Evolutionary conservation across 2,888 invertebrate genomes (phyloP).

Genomic region (Phytoseiulus persimilis): DNA sequence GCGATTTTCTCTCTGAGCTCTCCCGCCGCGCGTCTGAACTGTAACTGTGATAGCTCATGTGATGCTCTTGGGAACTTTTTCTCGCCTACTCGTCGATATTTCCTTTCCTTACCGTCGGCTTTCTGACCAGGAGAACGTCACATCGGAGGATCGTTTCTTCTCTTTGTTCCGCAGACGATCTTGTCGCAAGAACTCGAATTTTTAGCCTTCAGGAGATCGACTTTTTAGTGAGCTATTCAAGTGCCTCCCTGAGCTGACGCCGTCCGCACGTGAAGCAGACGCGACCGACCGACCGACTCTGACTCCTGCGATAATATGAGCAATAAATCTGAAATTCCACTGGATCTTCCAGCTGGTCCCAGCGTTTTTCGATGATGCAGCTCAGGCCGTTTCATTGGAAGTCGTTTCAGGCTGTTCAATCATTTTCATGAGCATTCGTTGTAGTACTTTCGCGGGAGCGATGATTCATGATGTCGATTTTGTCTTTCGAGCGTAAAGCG

Average conservation of each 20-base stretch:
- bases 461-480: neutral
- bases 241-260: too few relatives aligned
- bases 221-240: too few relatives aligned
- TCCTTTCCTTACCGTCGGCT: neutral
- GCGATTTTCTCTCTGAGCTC: neutral
- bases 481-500: neutral
- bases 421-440: neutral
- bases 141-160: neutral
- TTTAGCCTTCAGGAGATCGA: neutral
- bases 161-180: neutral
- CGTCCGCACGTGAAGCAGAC: too few relatives aligned
- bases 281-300: too few relatives aligned
- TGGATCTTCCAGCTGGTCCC: too few relatives aligned
- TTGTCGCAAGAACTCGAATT: neutral
- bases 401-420: neutral
- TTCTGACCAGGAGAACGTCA: neutral
- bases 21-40: neutral
- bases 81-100: neutral
- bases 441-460: neutral
- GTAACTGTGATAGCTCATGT: neutral
- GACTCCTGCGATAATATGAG: too few relatives aligned
- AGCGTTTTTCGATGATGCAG: neutral
- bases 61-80: neutral
- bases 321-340: too few relatives aligned
- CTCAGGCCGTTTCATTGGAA: neutral